Evolutionary conservation across 1,140 invertebrate genomes (phyloP), one percentile per base, ranked within the genome.

Genomic region (Drosophila malerkotliana): DNA sequence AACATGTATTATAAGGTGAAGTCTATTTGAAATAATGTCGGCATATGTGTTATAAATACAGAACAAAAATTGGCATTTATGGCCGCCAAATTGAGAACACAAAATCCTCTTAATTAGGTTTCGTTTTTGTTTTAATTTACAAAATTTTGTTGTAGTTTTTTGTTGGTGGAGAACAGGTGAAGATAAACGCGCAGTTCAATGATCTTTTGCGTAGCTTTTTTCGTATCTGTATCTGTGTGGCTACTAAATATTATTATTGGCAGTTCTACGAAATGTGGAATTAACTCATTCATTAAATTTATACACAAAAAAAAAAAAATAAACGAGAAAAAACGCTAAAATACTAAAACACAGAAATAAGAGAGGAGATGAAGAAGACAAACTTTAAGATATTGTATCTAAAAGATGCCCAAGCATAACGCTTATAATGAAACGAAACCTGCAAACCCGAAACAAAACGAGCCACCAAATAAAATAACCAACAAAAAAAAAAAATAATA

Each of bases 251-350:
- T 83, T 71, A 76, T 73, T 77, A 85, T 87, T 81, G 81, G 77
- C 68, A 74, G 60, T 81, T 84, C 73, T 74, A 57, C 82, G 81
- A 81, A 76, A 84, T 79, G 44, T 60, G 54, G 61, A 68, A 73
- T 77, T 64, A 77, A 61, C 77, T 80, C 81, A 85, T 85, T 84
- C 81, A 85, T 81, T 81, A 85, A 85, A 85, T 85, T 77, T 85
- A 87, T 81, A 81, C 72, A 85, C 49, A 68, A 58, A 26, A 75
- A 41, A 26, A 75, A 41, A 69, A 84, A 53, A 68, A 58, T 21
- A 21, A 21, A 21, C 21, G 21, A 21, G 21, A 21, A 21, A 26
- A 75, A 44, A 69, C 78, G 54, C 77, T 69, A 73, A 77, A 21
- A 44, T 9, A 58, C n/a, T 44, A 18, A 18, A 44, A 44, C 41